phyloP scores from a whole-genome alignment of 1,140 invertebrate genomes.

The Dolichoris vasculosae region DNA sequence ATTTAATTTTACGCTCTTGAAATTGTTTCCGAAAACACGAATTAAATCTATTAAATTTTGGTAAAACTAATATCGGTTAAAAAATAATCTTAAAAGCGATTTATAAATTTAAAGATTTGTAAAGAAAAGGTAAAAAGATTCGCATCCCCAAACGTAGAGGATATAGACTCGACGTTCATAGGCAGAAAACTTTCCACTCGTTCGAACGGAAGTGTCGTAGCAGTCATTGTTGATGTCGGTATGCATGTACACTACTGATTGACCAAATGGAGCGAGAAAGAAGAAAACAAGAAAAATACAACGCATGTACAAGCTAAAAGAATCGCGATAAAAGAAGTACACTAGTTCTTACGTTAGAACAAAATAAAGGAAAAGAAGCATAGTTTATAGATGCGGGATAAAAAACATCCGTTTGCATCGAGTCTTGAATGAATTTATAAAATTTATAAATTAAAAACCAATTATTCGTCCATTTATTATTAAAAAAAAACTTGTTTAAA shows the following conservation, averaged over 20 bases:
- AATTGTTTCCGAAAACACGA: too few relatives aligned
- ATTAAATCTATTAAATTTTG: too few relatives aligned
- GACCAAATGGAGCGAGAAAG: conserved; percentile 42
- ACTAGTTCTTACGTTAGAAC: neutral
- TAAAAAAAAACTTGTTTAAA: too few relatives aligned
- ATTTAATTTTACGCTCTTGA: too few relatives aligned
- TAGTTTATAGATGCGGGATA: neutral
- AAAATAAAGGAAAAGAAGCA: neutral
- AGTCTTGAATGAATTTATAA: neutral
- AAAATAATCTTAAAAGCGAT: too few relatives aligned
- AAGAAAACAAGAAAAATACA: conserved; percentile 45
- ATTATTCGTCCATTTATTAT: neutral
- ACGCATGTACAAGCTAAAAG: neutral
- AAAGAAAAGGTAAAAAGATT: neutral
- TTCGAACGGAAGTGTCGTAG: conserved; percentile 36
- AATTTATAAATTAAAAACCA: too few relatives aligned
- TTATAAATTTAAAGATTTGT: neutral
- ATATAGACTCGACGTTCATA: neutral
- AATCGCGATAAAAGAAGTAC: neutral
- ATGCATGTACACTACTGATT: neutral
- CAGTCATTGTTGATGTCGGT: conserved; percentile 37
- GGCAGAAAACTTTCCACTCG: neutral
- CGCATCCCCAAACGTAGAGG: neutral
- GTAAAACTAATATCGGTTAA: too few relatives aligned
- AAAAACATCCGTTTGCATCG: neutral